Evolutionary conservation across 2,797 vertebrate genomes (phyloP).

Genomic region (Eleutherodactylus coqui): DNA sequence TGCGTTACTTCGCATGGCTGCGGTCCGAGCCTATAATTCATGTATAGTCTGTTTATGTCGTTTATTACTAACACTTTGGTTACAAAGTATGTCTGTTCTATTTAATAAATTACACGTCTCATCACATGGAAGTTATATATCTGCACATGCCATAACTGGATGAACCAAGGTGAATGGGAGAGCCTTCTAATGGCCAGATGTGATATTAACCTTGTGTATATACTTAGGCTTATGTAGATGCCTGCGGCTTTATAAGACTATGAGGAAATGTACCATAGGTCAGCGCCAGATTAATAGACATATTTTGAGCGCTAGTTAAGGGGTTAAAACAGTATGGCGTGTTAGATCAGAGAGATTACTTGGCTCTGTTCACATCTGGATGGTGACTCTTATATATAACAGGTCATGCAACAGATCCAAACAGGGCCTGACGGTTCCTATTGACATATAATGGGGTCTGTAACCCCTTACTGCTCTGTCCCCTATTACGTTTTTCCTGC

Average conservation of each 20-base stretch:
- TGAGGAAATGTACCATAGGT: background rate
- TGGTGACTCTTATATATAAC: no score
- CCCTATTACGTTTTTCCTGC: no score
- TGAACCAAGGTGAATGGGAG: background rate
- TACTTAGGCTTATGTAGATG: background rate
- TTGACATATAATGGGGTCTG: no score
- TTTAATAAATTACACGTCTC: conserved; percentile 47
- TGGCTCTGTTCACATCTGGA: no score
- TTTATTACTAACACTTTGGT: conserved; percentile 30
- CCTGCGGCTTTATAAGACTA: background rate
- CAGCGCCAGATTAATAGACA: background rate
- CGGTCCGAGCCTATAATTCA: conserved; percentile 5
- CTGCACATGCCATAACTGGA: background rate
- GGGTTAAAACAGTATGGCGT: background rate
- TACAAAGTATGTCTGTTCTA: conserved; percentile 29
- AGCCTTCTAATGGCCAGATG: background rate
- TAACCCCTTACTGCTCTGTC: no score
- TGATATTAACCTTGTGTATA: background rate
- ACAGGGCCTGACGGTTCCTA: no score
- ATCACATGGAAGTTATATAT: background rate
- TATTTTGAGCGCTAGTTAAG: background rate
- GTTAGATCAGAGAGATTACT: no score
- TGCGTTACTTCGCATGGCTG: conserved; percentile 33
- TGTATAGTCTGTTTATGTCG: conserved; percentile 17
- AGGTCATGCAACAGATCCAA: no score